Evolutionary conservation across 2,113 vertebrate genomes (phyloP).

Genomic region (Benitochromis conjunctus): DNA sequence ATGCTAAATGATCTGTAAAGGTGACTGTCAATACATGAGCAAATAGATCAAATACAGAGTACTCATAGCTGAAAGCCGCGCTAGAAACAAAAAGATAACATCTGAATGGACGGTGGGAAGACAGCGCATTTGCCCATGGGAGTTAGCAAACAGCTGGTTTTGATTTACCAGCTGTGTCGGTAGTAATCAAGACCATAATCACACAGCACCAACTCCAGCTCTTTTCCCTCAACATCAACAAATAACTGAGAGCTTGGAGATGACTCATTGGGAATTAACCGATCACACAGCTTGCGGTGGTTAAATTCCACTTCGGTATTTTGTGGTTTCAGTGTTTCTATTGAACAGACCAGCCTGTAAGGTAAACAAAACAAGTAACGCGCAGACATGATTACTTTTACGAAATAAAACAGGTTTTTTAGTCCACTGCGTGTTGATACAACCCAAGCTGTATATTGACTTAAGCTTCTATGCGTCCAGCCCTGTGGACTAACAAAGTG

Average conservation of each 20-base stretch:
- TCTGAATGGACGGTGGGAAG: background rate
- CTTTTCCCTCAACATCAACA: background rate
- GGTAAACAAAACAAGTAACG: background rate
- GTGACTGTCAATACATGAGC: background rate
- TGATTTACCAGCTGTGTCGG: background rate
- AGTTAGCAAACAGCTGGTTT: background rate
- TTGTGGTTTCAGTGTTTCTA: background rate
- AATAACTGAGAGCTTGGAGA: background rate
- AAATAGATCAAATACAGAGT: background rate
- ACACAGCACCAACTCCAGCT: background rate
- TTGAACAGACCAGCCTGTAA: background rate
- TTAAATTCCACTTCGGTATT: background rate
- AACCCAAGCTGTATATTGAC: background rate
- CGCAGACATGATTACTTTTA: background rate
- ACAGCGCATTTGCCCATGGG: background rate
- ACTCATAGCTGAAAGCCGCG: background rate
- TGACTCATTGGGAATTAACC: conserved; percentile 31
- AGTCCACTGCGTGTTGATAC: background rate
- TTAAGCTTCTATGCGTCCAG: background rate
- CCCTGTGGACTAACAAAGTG: background rate
- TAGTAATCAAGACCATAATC: background rate
- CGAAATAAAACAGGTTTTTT: background rate
- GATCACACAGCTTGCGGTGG: background rate
- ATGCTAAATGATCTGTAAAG: background rate
- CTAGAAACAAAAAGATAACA: background rate